Percentiles rank a stretch among this genome's conserved stretches.
Evolutionary conservation across 2,888 invertebrate species (phyloP).

Genomic region (Drosophila gaucha): DNA sequence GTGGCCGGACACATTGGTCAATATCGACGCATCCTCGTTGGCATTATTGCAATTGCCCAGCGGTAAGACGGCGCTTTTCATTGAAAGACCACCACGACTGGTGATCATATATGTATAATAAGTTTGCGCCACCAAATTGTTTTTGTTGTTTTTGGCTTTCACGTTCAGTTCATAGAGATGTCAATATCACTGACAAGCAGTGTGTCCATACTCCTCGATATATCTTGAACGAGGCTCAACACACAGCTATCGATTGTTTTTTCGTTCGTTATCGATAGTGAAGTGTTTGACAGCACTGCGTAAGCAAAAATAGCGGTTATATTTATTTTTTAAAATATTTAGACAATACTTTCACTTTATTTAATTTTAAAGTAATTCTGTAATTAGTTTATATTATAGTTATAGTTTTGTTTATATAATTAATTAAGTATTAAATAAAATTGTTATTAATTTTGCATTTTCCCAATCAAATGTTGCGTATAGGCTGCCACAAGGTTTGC

Average conservation of each 20-base stretch:
- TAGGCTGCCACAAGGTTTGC: constrained; percentile 63
- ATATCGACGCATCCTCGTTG: constrained; percentile 42
- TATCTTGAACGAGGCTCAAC: not conserved
- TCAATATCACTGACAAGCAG: constrained; percentile 40
- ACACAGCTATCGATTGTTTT: constrained; percentile 4
- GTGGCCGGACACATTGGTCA: constrained; percentile 9
- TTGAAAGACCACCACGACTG: constrained; percentile 40
- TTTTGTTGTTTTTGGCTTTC: constrained; percentile 47
- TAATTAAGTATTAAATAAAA: not conserved
- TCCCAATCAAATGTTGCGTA: constrained; percentile 62
- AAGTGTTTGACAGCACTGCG: not conserved
- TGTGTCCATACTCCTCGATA: constrained; percentile 26
- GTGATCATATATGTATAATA: constrained; percentile 36
- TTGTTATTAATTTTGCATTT: constrained; percentile 23
- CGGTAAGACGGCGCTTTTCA: constrained; percentile 51
- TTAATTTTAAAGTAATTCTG: not conserved
- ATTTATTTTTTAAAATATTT: constrained; percentile 12
- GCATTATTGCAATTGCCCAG: constrained; percentile 39
- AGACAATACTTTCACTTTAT: not conserved
- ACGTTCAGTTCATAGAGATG: constrained; percentile 48
- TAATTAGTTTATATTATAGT: not conserved
- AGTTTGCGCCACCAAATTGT: constrained; percentile 45
- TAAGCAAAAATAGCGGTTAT: constrained; percentile 7
- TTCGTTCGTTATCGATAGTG: not conserved
- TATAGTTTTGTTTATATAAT: not conserved